A percentile compares a stretch with the other conserved stretches of the same genome.
Conservation (phyloP, 2,113 vertebrate genomes). For the Alligator sinensis region DNA sequence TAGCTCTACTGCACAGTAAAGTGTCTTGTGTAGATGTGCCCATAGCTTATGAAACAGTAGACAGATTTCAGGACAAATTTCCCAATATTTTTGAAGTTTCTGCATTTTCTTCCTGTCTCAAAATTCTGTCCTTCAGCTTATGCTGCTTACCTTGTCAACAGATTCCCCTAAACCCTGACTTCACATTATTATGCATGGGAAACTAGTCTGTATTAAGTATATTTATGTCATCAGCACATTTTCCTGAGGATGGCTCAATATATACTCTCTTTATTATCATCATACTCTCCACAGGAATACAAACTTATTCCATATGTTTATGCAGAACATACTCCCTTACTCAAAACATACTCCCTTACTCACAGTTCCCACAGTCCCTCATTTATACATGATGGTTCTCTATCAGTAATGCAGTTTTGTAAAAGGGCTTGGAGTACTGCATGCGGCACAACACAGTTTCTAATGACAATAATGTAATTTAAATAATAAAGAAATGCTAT, state of each 20-base stretch:
- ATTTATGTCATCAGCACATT: neutral
- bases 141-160: neutral
- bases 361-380: neutral
- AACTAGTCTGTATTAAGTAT: neutral
- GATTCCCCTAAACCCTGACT: neutral
- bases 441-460: neutral
- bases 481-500: constrained; percentile 16
- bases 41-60: neutral
- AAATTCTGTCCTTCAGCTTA: neutral
- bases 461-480: neutral
- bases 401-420: neutral
- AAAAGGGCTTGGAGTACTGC: neutral
- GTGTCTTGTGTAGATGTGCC: neutral
- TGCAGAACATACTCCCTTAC: neutral
- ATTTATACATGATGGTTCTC: neutral
- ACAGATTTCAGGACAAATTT: neutral
- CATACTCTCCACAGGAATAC: neutral
- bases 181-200: neutral
- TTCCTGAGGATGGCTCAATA: neutral
- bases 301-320: neutral
- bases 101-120: neutral
- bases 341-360: neutral
- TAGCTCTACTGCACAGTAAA: too few relatives aligned
- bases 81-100: neutral
- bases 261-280: constrained; percentile 8